These are phyloP conservation scores for Syrphus vitripennis DNA, from an alignment of 2,888 invertebrate species.

Conservation along the genomic window DNA sequence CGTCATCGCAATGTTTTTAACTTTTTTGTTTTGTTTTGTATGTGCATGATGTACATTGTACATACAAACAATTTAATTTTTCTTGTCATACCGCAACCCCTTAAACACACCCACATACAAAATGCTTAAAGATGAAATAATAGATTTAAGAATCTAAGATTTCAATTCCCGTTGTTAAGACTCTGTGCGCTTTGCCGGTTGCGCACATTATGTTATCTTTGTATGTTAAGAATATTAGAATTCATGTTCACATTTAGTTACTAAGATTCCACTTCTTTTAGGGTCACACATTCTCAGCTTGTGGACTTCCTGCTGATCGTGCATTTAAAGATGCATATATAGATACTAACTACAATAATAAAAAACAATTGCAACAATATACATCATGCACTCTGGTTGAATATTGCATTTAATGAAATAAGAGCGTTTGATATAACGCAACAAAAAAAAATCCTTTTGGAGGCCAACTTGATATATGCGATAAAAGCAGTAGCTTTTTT, in stretches of 20 bases:
- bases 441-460: conserved; percentile 27
- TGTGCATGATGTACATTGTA: not conserved
- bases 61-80: not conserved
- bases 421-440: not conserved
- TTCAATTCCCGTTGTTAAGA: conserved; percentile 30
- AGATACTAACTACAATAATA: not conserved
- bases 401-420: conserved; percentile 34
- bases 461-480: conserved; percentile 34
- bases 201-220: conserved; percentile 11
- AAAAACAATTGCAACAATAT: conserved; percentile 49
- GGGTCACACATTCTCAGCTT: conserved; percentile 48
- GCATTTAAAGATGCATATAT: conserved; percentile 9
- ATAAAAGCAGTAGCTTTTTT: conserved; percentile 19
- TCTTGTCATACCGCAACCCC: conserved; percentile 2
- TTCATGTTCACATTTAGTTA: conserved; percentile 25
- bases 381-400: not conserved
- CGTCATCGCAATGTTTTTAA: conserved; percentile 41
- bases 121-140: not conserved
- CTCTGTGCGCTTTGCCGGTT: conserved; percentile 19
- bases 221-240: conserved; percentile 20
- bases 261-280: conserved; percentile 40
- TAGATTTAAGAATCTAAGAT: conserved; percentile 37
- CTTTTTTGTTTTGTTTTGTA: conserved; percentile 15
- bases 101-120: not conserved
- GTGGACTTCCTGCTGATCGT: conserved; percentile 54